phyloP scores from a whole-genome alignment of 2,113 vertebrate species.

The Aegotheles bennettii region DNA sequence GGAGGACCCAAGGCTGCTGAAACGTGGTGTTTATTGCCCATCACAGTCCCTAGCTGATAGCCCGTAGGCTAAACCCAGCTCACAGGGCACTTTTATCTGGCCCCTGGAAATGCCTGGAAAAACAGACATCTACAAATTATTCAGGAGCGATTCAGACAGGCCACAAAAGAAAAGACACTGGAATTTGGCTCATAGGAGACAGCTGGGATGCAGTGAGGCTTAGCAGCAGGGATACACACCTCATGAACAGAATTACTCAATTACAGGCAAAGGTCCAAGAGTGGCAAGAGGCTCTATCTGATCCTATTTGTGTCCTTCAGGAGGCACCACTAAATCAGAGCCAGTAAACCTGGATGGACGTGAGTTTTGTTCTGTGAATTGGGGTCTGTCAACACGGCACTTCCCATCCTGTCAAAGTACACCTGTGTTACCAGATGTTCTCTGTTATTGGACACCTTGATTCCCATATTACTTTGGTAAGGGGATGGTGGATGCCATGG shows the following conservation, averaged over 20 bases:
- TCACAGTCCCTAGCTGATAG: not conserved
- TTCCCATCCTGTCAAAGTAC: not conserved
- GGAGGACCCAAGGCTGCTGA: not conserved
- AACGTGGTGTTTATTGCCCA: accelerated
- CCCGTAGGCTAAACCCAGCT: not conserved
- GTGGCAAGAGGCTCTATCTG: accelerated
- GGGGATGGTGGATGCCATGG: not conserved
- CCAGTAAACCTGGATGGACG: not conserved
- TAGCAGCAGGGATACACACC: accelerated
- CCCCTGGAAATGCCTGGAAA: not conserved
- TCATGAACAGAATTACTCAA: not conserved
- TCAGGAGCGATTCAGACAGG: not conserved
- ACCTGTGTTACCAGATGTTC: not conserved
- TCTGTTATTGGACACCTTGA: accelerated
- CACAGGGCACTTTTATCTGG: accelerated
- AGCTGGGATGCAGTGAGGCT: not conserved
- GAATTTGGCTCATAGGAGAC: not conserved
- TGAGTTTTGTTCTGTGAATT: not conserved
- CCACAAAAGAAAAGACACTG: not conserved
- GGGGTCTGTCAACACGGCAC: not conserved
- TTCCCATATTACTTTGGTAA: not conserved
- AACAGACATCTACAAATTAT: not conserved
- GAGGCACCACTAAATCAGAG: accelerated
- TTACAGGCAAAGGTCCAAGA: not conserved
- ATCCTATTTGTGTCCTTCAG: not conserved